Percentiles rank a stretch among this genome's conserved stretches.
phyloP scores from a whole-genome alignment of 2,797 vertebrate genomes.

The Allobates femoralis region DNA sequence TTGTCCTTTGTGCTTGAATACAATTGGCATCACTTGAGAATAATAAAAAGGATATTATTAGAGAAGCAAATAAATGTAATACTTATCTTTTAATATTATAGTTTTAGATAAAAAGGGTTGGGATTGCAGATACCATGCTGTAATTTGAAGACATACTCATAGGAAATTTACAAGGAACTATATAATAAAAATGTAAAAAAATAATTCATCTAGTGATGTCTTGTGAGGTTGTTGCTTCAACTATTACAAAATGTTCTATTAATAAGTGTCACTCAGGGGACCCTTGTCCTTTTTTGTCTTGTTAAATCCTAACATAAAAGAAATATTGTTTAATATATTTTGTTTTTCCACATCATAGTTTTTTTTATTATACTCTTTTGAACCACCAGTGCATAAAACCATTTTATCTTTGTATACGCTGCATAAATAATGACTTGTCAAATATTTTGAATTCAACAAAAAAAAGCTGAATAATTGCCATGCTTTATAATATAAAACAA shows the following conservation, averaged over 20 bases:
- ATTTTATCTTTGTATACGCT: not conserved
- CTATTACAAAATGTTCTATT: conserved; percentile 21
- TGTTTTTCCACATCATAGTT: conserved; percentile 14
- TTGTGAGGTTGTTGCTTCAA: not conserved
- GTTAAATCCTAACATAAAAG: conserved; percentile 25
- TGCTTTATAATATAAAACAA: not conserved
- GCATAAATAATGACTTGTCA: conserved; percentile 36
- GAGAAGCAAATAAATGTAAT: not conserved
- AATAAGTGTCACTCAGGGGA: conserved; percentile 21
- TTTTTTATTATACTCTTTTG: conserved; percentile 23
- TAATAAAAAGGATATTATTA: not conserved
- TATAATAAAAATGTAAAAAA: not conserved
- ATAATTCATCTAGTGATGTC: not conserved
- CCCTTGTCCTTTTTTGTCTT: conserved; percentile 29
- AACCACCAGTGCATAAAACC: conserved; percentile 33
- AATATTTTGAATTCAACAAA: conserved; percentile 17
- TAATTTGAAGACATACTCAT: not conserved
- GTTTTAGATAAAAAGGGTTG: not conserved
- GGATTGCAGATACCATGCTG: not conserved
- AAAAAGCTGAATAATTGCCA: conserved; percentile 2
- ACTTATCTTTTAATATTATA: not conserved
- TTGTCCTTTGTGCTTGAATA: not conserved
- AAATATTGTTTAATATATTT: conserved; percentile 28
- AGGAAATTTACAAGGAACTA: not conserved
- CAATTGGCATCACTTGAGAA: not conserved